Evolutionary conservation across 2,113 vertebrate species (phyloP).

Genomic region (Coptodon bakossiorum): DNA sequence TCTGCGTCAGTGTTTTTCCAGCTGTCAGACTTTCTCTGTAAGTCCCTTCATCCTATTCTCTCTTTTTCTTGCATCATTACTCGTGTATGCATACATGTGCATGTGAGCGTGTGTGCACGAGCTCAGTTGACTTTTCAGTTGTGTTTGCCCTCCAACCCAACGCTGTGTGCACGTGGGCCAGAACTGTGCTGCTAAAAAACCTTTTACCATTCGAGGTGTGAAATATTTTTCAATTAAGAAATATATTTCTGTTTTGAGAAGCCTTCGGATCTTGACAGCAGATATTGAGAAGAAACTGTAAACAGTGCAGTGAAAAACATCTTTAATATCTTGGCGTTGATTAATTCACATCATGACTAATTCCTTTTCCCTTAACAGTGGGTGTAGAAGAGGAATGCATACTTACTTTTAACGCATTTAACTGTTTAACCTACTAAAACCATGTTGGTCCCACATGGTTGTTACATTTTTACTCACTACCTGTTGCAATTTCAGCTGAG

Average conservation of each 20-base stretch:
- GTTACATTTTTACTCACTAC: neutral
- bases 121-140: slow-evolving; percentile 1
- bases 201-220: slow-evolving; percentile 21
- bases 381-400: slow-evolving; percentile 6
- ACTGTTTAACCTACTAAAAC: slow-evolving; percentile 5
- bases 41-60: slow-evolving; percentile 48
- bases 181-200: slow-evolving; percentile 1
- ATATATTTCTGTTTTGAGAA: slow-evolving; percentile 24
- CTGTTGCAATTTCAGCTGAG: neutral
- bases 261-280: neutral
- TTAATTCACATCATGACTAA: neutral
- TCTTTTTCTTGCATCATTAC: neutral
- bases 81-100: neutral
- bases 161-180: neutral
- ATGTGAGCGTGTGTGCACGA: neutral
- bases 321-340: slow-evolving; percentile 19
- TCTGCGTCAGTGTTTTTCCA: slow-evolving; percentile 64
- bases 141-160: neutral
- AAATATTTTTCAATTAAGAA: slow-evolving; percentile 34
- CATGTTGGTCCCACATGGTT: neutral
- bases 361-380: slow-evolving; percentile 6
- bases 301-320: neutral
- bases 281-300: slow-evolving; percentile 35
- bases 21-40: slow-evolving; percentile 73
- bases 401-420: slow-evolving; percentile 3